Conservation (phyloP, 2,888 invertebrate species). For the Drosophila nr. perissopoda region DNA sequence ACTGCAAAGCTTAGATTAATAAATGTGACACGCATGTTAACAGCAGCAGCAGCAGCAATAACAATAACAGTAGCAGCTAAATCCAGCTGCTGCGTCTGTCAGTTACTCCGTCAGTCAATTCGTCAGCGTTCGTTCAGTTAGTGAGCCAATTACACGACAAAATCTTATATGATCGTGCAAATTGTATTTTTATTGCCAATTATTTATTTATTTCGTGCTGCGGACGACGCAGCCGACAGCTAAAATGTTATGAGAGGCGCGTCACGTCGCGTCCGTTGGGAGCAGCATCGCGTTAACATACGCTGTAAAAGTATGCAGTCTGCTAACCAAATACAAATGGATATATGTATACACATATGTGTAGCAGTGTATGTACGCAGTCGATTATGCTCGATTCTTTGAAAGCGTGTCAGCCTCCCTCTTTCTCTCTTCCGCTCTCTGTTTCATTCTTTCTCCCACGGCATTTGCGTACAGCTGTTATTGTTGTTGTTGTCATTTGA, state of each 20-base stretch:
- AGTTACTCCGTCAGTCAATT: conserved; percentile 22
- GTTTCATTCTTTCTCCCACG: conserved; percentile 10
- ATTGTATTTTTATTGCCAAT: conserved; percentile 80
- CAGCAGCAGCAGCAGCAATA: conserved; percentile 25
- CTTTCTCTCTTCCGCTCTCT: neutral
- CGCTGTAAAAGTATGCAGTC: conserved; percentile 14
- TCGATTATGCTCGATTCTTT: neutral
- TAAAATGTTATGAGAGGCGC: conserved; percentile 49
- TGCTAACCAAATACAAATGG: neutral
- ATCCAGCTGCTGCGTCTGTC: conserved; percentile 1
- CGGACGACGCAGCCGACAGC: conserved; percentile 48
- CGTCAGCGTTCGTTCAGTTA: conserved; percentile 38
- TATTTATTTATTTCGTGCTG: conserved; percentile 77
- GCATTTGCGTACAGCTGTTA: conserved; percentile 6
- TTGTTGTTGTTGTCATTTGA: conserved; percentile 5
- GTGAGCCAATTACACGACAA: conserved; percentile 70
- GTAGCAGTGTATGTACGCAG: conserved; percentile 3
- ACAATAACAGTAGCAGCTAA: conserved; percentile 9
- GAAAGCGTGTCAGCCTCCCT: neutral
- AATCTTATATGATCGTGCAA: conserved; percentile 78
- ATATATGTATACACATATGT: neutral
- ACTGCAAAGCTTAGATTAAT: conserved; percentile 30
- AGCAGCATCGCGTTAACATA: conserved; percentile 21
- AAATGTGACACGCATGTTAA: conserved; percentile 46
- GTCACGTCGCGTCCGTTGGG: conserved; percentile 23